Evolutionary conservation across 2,113 vertebrate species (phyloP).

Genomic region (Okapia johnstoni): DNA sequence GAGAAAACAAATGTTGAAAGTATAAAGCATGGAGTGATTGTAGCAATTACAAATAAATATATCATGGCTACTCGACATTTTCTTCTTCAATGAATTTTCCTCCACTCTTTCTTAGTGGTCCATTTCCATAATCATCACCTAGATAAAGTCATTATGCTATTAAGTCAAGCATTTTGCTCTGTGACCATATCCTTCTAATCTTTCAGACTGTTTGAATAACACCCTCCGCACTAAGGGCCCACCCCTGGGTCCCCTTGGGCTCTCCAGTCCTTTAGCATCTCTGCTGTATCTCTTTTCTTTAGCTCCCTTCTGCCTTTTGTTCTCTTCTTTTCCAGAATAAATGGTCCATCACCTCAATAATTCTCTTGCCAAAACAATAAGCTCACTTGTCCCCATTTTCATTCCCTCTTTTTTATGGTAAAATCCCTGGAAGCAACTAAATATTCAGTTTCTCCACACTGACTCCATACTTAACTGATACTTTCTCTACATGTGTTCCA

Average conservation of each 20-base stretch:
- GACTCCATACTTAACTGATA: neutral
- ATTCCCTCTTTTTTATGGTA: neutral
- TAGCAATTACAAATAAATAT: constrained; percentile 18
- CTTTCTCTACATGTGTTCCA: neutral
- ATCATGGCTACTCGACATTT: neutral
- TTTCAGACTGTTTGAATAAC: neutral
- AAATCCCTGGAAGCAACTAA: neutral
- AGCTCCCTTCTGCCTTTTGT: neutral
- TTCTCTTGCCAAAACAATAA: neutral
- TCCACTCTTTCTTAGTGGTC: neutral
- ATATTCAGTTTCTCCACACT: neutral
- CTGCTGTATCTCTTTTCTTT: neutral
- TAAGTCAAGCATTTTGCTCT: neutral
- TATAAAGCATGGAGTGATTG: neutral
- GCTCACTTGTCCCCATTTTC: neutral
- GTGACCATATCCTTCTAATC: neutral
- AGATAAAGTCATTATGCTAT: neutral
- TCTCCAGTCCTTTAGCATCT: neutral
- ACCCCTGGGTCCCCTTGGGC: neutral
- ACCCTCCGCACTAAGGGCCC: rapidly evolving
- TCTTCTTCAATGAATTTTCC: neutral
- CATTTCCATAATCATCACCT: neutral
- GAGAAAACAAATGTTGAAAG: neutral
- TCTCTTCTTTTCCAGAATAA: neutral
- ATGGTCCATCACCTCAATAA: neutral